These are phyloP conservation scores for Lissonota sp. DNA, from an alignment of 2,888 invertebrate genomes.

Conservation along the genomic window DNA sequence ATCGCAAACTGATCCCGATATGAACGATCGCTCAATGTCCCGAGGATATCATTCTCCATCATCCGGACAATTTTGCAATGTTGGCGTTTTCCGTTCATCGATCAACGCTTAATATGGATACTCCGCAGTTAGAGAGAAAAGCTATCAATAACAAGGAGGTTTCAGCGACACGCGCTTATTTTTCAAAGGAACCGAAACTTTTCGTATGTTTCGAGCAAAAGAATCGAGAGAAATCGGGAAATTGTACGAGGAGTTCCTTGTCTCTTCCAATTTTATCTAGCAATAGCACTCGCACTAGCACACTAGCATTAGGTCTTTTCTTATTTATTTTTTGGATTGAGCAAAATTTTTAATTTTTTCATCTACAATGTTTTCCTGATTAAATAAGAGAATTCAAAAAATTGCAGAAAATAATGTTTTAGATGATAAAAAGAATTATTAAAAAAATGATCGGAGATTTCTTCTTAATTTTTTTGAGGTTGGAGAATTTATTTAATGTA, in stretches of 20 bases:
- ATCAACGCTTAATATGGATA: slow-evolving; percentile 37
- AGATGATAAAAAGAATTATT: no score
- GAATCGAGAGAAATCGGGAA: background rate
- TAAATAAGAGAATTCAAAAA: no score
- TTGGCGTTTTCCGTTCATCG: slow-evolving; percentile 34
- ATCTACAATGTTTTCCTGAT: background rate
- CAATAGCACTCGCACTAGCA: background rate
- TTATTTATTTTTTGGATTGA: background rate
- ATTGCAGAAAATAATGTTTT: no score
- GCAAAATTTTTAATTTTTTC: background rate
- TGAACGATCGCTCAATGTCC: slow-evolving; percentile 1
- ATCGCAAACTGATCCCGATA: slow-evolving; percentile 5
- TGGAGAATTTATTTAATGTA: no score
- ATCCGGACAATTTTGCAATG: slow-evolving; percentile 39
- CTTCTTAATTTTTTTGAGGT: no score
- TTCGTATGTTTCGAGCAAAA: slow-evolving; percentile 10
- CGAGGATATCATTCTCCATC: slow-evolving; percentile 49
- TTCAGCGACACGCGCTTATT: slow-evolving; percentile 1
- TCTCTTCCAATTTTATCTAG: no score
- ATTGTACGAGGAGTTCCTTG: background rate
- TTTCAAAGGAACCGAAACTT: slow-evolving; percentile 14
- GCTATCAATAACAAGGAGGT: slow-evolving; percentile 50
- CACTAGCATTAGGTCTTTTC: background rate
- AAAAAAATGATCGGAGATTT: no score
- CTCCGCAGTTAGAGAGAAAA: slow-evolving; percentile 30